Base-by-base conservation (phyloP, 2,113 vertebrate species). In the Plotosus lineatus region DNA sequence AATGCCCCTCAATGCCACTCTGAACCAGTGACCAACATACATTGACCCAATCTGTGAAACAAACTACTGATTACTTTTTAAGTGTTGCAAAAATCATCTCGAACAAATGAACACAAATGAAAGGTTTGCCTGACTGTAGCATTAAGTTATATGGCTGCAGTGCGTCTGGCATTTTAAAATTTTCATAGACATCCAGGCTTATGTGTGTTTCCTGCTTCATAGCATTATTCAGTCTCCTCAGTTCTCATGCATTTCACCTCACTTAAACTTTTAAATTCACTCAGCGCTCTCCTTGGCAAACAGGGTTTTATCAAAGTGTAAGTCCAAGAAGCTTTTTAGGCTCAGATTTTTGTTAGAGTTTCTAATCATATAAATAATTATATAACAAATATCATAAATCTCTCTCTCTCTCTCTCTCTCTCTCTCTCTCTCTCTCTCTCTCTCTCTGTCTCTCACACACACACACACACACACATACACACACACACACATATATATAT, bases 61-160 rank as follows among this genome's bases (percentile, higher is more conserved):
- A 83, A 89, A 78, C 83, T 89, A 88, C 87, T 91, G 82, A 85
- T 78, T 81, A 48, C 38, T 65, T 88, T 87, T 88, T 85, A 80
- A 76, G 82, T 81, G 79, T 78, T 83, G 80, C 90, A 89, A 91
- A n/a, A 93, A 89, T 88, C 90, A 92, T 90, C 87, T 50, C 53
- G 78, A 48, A 58, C 80, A 81, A 73, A 76, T 60, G 11, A 58
- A 83, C 28, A 79, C 81, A 40, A 17, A 55, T 73, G 17, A 77
- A 72, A 28, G 10, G 31, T 50, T 15, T 55, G 81, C 80, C 48
- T 44, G 36, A 42, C 31, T 36, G 78, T 74, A 56, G 75, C 69
- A 33, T 61, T 79, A 61, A 75, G 38, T 76, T 85, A 83, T 51
- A 69, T 56, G 82, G 89, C 91, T 92, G 89, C 89, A 90, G 89